Evolutionary conservation across 2,113 vertebrate species (phyloP).

Genomic region (Gopherus evgoodei): DNA sequence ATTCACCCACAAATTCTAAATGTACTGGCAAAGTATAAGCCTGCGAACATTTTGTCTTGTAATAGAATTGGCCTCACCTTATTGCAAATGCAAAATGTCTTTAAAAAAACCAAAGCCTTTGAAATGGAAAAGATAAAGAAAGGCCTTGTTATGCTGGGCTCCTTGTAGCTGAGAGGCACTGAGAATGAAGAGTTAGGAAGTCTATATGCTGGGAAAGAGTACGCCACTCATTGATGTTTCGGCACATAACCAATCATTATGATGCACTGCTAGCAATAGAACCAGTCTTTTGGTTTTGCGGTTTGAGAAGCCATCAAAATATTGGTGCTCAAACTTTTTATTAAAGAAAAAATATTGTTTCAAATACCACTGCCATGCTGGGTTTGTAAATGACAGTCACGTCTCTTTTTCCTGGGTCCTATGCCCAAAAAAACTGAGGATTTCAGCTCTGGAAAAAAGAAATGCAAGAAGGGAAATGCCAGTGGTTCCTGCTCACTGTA

Average conservation of each 20-base stretch:
- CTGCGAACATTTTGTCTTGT: conserved; percentile 53
- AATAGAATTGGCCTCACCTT: conserved; percentile 38
- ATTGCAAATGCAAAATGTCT: background rate
- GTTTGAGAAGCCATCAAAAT: background rate
- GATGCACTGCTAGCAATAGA: background rate
- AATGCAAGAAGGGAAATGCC: background rate
- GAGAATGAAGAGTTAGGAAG: background rate
- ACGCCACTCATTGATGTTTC: background rate
- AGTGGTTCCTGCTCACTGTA: background rate
- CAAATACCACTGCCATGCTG: background rate
- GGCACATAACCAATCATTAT: background rate
- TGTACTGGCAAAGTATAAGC: background rate
- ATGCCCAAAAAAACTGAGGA: background rate
- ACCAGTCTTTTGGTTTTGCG: background rate
- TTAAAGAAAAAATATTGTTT: background rate
- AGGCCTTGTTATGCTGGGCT: background rate
- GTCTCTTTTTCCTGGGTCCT: background rate
- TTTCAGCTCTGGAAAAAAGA: background rate
- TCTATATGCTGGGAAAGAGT: background rate
- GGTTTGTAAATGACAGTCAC: background rate
- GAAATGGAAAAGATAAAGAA: conserved; percentile 4
- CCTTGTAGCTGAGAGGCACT: background rate
- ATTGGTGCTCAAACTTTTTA: background rate
- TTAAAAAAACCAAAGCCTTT: background rate
- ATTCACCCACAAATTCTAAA: conserved; percentile 57